phyloP scores from a whole-genome alignment of 2,113 vertebrate species.

The Lycocorax pyrrhopterus region DNA sequence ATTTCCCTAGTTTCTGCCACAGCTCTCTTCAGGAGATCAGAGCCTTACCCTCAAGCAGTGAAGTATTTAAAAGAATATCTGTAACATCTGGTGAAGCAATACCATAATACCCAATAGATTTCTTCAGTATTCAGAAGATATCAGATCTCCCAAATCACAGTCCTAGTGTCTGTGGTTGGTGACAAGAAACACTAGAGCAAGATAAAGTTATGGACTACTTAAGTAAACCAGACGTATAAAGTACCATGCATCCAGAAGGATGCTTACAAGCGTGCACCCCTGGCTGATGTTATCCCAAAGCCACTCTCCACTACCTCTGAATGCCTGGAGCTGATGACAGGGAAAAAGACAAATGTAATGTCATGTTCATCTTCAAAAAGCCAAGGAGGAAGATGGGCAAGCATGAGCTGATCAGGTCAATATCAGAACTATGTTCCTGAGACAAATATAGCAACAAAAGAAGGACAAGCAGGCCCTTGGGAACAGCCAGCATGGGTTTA shows the following conservation, averaged over 20 bases:
- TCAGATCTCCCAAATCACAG: neutral
- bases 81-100: neutral
- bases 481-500: neutral
- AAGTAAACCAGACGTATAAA: neutral
- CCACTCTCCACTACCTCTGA: neutral
- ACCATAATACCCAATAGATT: neutral
- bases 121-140: neutral
- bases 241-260: neutral
- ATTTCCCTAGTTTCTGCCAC: neutral
- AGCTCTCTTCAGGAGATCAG: neutral
- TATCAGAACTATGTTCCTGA: neutral
- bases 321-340: neutral
- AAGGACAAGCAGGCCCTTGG: neutral
- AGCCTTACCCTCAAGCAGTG: neutral
- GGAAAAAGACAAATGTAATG: neutral
- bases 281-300: neutral
- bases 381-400: neutral
- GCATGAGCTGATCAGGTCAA: neutral
- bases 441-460: neutral
- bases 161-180: neutral
- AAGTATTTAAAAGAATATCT: neutral
- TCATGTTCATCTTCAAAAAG: neutral
- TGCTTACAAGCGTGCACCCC: rapidly evolving
- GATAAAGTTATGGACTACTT: neutral
- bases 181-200: neutral